Evolutionary conservation across 2,113 vertebrate species (phyloP).

Genomic region (Sander lucioperca): DNA sequence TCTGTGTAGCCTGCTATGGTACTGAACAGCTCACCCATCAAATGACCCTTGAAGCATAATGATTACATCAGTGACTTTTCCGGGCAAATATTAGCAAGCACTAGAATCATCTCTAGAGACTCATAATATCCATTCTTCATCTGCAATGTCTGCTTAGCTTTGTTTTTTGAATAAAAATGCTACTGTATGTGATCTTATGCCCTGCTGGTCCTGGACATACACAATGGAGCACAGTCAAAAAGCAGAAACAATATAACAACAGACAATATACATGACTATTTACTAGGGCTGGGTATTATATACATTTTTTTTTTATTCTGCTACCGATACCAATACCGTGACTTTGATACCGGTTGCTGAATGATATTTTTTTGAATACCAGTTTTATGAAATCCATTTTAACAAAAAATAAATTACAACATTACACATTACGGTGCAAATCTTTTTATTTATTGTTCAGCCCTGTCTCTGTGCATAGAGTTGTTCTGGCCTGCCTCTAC

Average conservation of each 20-base stretch:
- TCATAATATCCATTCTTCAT: constrained; percentile 31
- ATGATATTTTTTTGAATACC: no score
- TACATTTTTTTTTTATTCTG: no score
- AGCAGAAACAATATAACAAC: background rate
- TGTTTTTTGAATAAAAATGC: constrained; percentile 1
- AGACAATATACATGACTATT: background rate
- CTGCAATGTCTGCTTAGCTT: background rate
- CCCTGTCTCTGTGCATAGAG: no score
- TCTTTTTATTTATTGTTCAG: no score
- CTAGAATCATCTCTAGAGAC: constrained; percentile 7
- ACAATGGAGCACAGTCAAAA: background rate
- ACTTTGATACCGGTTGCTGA: no score
- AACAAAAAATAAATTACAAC: no score
- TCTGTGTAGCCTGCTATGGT: constrained; percentile 35
- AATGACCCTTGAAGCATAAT: constrained; percentile 28
- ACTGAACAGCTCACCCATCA: constrained; percentile 18
- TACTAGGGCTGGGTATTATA: no score
- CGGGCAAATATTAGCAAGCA: constrained; percentile 41
- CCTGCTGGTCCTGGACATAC: constrained; percentile 1
- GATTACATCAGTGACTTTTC: constrained; percentile 46
- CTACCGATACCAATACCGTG: no score
- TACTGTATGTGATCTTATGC: constrained; percentile 2
- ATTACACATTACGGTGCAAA: no score
- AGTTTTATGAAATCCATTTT: no score
- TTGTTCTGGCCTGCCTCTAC: no score